phyloP scores from a whole-genome alignment of 2,113 vertebrate genomes.

The Tonatia bakeri region DNA sequence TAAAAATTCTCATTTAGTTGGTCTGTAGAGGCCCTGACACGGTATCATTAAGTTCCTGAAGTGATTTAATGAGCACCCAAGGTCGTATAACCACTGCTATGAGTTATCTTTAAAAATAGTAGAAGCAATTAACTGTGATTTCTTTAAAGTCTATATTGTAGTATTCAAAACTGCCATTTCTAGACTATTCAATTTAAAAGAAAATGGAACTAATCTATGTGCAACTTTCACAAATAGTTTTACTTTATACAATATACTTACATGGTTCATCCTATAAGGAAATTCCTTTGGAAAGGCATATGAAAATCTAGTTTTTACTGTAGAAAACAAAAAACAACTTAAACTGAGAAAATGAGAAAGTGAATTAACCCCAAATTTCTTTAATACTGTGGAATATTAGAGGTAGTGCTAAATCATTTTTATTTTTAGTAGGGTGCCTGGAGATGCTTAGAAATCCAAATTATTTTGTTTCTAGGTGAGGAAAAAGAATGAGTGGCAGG shows the following conservation, averaged over 20 bases:
- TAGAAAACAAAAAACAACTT: constrained; percentile 64
- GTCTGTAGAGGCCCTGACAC: neutral
- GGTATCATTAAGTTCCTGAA: neutral
- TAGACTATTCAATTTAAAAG: constrained; percentile 33
- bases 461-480: neutral
- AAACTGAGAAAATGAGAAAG: constrained; percentile 43
- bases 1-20: neutral
- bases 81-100: neutral
- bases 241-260: constrained; percentile 82
- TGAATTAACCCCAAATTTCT: constrained; percentile 30
- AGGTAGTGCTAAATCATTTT: neutral
- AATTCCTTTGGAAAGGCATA: constrained; percentile 99
- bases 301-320: constrained; percentile 99
- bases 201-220: neutral
- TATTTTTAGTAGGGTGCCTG: neutral
- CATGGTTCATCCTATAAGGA: constrained; percentile 99
- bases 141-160: neutral
- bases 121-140: neutral
- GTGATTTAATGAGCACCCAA: neutral
- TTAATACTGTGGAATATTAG: neutral
- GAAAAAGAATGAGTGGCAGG: neutral
- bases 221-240: constrained; percentile 14
- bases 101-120: neutral
- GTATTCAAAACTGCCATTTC: neutral
- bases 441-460: neutral